Evolutionary conservation across 2,113 vertebrate species (phyloP), one percentile per base, ranked within the genome.

Genomic region (Halcyon senegalensis): DNA sequence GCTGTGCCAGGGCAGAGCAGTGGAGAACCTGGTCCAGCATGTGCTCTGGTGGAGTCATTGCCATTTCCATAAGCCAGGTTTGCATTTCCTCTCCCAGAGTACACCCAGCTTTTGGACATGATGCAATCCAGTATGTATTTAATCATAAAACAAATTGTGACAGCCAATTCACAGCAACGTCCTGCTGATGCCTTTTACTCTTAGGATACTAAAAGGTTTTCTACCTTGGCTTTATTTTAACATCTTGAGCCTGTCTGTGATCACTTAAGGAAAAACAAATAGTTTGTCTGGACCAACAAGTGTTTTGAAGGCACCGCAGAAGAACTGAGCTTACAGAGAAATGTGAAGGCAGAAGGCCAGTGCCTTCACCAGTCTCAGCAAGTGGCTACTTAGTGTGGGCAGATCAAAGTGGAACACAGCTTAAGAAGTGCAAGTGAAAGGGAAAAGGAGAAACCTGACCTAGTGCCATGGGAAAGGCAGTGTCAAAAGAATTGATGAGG

Each of bases 31-130:
- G 50, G 16, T 76, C 48, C 80, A 30, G 10, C 1, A 0, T 35
- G 72, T n/a, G 62, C 44, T n/a, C 30, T 2, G 6, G 48, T 1
- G 1, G 24, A 63, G 46, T 6, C 0, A 0, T 16, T 72, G 58
- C 60, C 19, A 2, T 90, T 85, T 50, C 70, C 79, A 41, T 16
- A 7, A 59, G 15, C 56, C 35, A 55, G 35, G 51, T 85, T 87
- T 92, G n/a, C 41, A 25, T 93, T 72, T 84, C 43, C 24, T 67
- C 62, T 84, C 56, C 51, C 28, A 55, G 75, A 63, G 48, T 3
- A 30, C 43, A 2, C 5, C 1, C 68, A 76, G 67, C 37, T 86
- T 93, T 88, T 67, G 93, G 76, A 39, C 33, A 20, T 1, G 3
- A 15, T 14, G 50, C 2, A 5, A 68, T n/a, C 11, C 53, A 43